Evolutionary conservation across 53 echinoderm and acorn worm genomes (phyloP), one percentile per base, ranked within the genome.

Genomic region (Glandiceps talaboti): DNA sequence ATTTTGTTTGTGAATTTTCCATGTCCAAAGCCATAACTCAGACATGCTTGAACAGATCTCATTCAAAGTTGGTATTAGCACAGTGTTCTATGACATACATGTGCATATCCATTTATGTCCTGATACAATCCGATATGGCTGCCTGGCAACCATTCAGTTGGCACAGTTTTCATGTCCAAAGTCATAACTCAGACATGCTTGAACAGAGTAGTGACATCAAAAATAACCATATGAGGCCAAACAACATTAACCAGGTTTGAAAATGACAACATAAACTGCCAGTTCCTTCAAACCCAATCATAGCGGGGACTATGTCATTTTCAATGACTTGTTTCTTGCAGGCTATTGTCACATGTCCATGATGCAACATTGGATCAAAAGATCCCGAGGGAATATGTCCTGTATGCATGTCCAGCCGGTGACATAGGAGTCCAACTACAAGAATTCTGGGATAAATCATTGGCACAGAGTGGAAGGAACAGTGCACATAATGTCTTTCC

Each of bases 381-480:
- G 0, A 27, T 87, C 28, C 92, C 99, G 0, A 77, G 99, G 74
- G 99, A 99, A 82, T 99, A 91, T 81, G 89, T 99, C 76, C 86
- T 99, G 26, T 99, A 99, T 30, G 99, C 99, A 28, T 94, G 94
- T 80, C 91, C 99, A 14, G 94, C 91, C 28, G 99, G 99, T 27
- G 88, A 91, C 6, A 77, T 99, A 0, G 99, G 93, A 1, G 99
- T 90, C 30, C 88, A 90, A 30, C 79, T 99, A 73, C 91, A 99
- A 74, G 90, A 91, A 25, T 99, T 91, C 85, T 99, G 99, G 99
- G 94, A 94, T 29, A 83, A 89, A 76, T 94, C 99, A 0, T 84
- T 99, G 30, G 89, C 88, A 72, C 84, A 89, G 73, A 91, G 93
- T 30, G 99, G 99, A 26, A 84, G 94, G 27, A 99, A 99, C 74